These are phyloP conservation scores for Takifugu ocellatus DNA, from an alignment of 2,797 vertebrate genomes.

Conservation along the genomic window DNA sequence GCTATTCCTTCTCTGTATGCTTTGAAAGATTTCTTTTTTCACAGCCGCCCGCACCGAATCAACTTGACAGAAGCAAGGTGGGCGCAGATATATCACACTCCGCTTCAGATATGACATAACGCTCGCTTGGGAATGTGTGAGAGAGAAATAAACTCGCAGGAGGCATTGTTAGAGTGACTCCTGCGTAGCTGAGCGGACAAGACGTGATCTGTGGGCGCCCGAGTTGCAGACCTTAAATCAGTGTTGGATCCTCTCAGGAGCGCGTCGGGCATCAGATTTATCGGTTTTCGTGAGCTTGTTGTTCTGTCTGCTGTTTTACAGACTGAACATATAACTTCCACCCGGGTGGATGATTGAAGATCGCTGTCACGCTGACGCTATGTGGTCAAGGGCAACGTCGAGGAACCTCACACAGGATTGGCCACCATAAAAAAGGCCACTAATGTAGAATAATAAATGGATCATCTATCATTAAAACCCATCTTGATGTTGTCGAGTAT, in stretches of 20 bases:
- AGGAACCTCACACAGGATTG: too few relatives aligned
- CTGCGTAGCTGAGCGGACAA: slow-evolving; percentile 16
- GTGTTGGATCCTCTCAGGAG: slow-evolving; percentile 14
- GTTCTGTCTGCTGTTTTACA: slow-evolving; percentile 13
- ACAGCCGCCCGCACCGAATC: slow-evolving; percentile 30
- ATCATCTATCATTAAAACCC: not conserved
- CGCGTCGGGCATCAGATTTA: slow-evolving; percentile 16
- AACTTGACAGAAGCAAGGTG: slow-evolving; percentile 42
- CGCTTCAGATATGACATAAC: slow-evolving; percentile 17
- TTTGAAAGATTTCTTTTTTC: slow-evolving; percentile 32
- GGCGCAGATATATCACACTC: slow-evolving; percentile 32
- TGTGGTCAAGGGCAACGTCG: too few relatives aligned
- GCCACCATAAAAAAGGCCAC: too few relatives aligned
- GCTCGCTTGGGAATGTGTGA: not conserved
- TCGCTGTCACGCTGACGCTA: too few relatives aligned
- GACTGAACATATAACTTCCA: not conserved
- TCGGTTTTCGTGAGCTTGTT: slow-evolving; percentile 23
- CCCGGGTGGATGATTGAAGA: not conserved
- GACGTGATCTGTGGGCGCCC: slow-evolving; percentile 21
- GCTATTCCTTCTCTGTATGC: slow-evolving; percentile 42
- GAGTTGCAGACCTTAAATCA: slow-evolving; percentile 23
- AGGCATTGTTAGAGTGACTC: slow-evolving; percentile 30
- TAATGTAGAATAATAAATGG: too few relatives aligned
- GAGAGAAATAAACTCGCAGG: slow-evolving; percentile 18
- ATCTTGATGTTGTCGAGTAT: too few relatives aligned